Base-by-base conservation (phyloP, 2,888 invertebrate genomes). In the Tinea pellionella region DNA sequence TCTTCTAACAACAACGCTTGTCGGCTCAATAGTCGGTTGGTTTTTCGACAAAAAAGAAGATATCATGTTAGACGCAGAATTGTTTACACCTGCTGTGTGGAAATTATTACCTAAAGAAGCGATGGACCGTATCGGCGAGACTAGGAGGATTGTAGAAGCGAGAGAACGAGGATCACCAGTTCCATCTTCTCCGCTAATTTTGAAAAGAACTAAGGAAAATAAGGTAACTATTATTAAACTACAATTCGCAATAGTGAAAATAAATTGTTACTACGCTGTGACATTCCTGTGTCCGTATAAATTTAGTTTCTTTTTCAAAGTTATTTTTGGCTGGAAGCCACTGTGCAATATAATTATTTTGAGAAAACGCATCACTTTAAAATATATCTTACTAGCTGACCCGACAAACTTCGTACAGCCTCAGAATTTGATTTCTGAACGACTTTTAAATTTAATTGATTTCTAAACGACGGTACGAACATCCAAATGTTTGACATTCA, bases 21-120 rank as follows among this genome's bases (percentile, higher is more conserved):
- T 94, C 0, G 95, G 95, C 0, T 81, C 90, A 1, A 66, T 92
- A 13, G 91, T 92, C n/a, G 87, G 86, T 1, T 81, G 72, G 70
- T 63, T 75, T 16, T 77, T 73, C 61, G 87, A 87, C 65, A 67
- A 67, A 30, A 67, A 63, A 1, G 68, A 71, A 1, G 56, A 51
- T 11, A 65, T 73, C 6, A 73, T 71, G 61, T 64, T 80, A 74
- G 86, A 87, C 66, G 75, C 75, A 9, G 86, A 87, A 66, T 63
- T 87, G 60, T 87, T 71, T 68, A 80, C 84, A 2, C 86, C 86
- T 0, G 63, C 65, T 0, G 66, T 86, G 16, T 84, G 84, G 78
- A 69, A 75, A 12, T 70, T 67, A 62, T 61, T 87, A 62, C 86
- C 85, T 0, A 41, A 16, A 0, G 74, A 70, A 56, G 78, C 79